Percentiles rank a stretch among this genome's conserved stretches.
These are phyloP conservation scores for Caracal caracal DNA, from an alignment of 2,113 vertebrate species.

Conservation along the genomic window DNA sequence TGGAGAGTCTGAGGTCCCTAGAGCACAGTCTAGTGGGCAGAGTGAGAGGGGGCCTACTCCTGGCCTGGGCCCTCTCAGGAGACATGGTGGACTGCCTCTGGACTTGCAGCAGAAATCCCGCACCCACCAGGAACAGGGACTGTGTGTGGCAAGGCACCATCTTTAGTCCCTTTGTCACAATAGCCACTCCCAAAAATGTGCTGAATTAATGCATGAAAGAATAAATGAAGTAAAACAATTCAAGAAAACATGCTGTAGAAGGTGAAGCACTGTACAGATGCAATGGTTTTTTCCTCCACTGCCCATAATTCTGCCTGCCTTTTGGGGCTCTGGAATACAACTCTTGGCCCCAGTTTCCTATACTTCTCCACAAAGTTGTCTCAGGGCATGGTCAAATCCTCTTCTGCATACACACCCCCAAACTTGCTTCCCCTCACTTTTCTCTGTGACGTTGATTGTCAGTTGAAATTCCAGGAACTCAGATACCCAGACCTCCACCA, in stretches of 20 bases:
- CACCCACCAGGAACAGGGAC: not conserved
- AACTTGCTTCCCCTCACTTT: not conserved
- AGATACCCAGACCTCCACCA: not conserved
- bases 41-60: not conserved
- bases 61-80: not conserved
- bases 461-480: not conserved
- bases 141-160: not conserved
- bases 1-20: not conserved
- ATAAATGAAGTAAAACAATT: not conserved
- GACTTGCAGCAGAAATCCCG: not conserved
- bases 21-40: no score
- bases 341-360: not conserved
- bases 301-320: not conserved
- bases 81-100: not conserved
- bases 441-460: not conserved
- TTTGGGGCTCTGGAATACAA: not conserved
- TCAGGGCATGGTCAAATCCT: not conserved
- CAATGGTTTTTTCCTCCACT: not conserved
- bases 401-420: not conserved
- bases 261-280: not conserved
- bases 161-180: not conserved
- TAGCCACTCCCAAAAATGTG: not conserved
- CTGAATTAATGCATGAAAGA: not conserved
- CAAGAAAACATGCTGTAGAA: not conserved
- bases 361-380: not conserved